Evolutionary conservation across 2,113 vertebrate genomes (phyloP), one percentile per base, ranked within the genome.

Genomic region (Albula goreensis): DNA sequence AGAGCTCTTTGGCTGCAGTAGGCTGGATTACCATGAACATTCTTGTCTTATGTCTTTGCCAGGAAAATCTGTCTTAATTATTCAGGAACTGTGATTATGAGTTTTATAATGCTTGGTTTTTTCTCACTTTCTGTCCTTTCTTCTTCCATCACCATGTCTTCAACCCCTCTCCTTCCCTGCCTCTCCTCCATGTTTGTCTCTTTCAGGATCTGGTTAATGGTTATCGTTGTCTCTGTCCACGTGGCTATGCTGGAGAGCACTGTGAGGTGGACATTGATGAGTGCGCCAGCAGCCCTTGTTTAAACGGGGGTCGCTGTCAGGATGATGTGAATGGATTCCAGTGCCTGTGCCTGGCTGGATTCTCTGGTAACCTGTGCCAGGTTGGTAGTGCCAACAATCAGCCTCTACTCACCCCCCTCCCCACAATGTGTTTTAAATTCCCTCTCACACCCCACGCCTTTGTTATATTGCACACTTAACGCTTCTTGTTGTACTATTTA

Each of bases 341-440:
- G 85, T 97, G 97, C 94, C 93, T 97, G 87, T 97, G 96, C 93
- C 96, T 94, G 0, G 94, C 96, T 91, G 97, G 97, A 92, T 97
- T 97, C 95, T 97, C 96, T 80, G 97, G 97, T 92, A 96, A 95
- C 94, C 94, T 97, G 89, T 97, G 97, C 94, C 96, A 97, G 96
- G 97, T 97, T 93, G 95, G 95, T 82, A 3, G 31, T 60, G 80
- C 85, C 90, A 86, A 90, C 91, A 92, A 83, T 87, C 91, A 92
- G 2, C 88, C 86, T 5, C 63, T 57, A 49, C n/a, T 0, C 78
- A 50, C 41, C 48, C 79, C 17, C 19, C 50, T 10, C 25, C 19
- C 12, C 25, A 25, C 50, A 25, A 22, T 50, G 25, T 78, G 2
- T 12, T 78, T 25, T 83, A 22, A 57, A 57, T 50, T 48, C 52